Evolutionary conservation across 2,797 vertebrate genomes (phyloP).

Genomic region (Danio aesculapii): DNA sequence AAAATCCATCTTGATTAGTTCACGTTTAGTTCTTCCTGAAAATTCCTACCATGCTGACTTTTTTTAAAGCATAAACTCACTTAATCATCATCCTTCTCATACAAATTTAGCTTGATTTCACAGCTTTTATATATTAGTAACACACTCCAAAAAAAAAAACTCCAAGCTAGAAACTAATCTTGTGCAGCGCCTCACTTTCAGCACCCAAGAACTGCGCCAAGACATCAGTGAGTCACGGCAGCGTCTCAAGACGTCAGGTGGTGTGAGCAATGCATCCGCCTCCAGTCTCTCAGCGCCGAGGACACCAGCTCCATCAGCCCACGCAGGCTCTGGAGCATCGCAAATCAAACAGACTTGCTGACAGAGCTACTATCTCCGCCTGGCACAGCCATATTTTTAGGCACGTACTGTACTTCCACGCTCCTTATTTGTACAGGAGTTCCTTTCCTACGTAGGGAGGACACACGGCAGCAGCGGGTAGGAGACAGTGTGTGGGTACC

Average conservation of each 20-base stretch:
- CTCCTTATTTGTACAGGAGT: conserved; percentile 73
- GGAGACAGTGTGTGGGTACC: conserved; percentile 64
- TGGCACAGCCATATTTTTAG: conserved; percentile 72
- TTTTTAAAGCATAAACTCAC: background rate
- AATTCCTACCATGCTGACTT: no score
- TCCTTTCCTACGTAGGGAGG: conserved; percentile 47
- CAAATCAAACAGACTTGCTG: conserved; percentile 68
- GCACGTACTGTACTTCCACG: conserved; percentile 68
- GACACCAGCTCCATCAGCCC: conserved; percentile 67
- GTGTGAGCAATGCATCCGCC: conserved; percentile 70
- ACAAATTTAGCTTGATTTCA: no score
- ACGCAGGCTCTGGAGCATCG: conserved; percentile 71
- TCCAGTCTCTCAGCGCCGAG: conserved; percentile 76
- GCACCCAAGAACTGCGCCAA: conserved; percentile 56
- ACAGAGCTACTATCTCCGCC: conserved; percentile 60
- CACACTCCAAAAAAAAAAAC: background rate
- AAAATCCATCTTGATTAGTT: no score
- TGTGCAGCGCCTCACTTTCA: background rate
- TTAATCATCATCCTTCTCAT: no score
- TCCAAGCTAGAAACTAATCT: background rate
- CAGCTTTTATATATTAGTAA: no score
- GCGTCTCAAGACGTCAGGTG: conserved; percentile 72
- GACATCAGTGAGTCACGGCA: conserved; percentile 61
- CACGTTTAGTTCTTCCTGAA: no score
- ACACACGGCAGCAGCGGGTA: conserved; percentile 61